Evolutionary conservation across 2,888 invertebrate genomes (phyloP), one percentile per base, ranked within the genome.

Genomic region (Hofmannophila pseudospretella): DNA sequence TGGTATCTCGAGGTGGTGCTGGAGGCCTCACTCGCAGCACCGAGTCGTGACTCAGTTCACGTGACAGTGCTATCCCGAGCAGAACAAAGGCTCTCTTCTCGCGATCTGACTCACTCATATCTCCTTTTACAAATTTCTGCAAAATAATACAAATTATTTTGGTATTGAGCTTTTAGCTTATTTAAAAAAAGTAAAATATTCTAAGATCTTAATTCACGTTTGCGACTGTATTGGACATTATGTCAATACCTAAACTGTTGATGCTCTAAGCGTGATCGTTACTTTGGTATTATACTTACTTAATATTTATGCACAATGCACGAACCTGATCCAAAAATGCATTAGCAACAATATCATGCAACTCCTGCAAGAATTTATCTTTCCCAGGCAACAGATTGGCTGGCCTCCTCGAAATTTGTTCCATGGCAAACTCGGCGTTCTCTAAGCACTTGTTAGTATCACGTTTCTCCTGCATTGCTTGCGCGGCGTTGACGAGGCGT

Each of bases 311-410:
- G n/a, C n/a, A n/a, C n/a, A n/a, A n/a, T n/a, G n/a, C 5, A 16
- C n/a, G 20, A 42, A 82, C 85, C 73, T 85, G 85, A 51, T 82
- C 79, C 32, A 84, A 55, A 45, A 82, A 82, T 36, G 75, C 73
- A 34, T 70, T 55, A 7, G 72, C 79, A 13, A 81, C 70, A 30
- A 84, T 69, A 42, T 73, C 61, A 36, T 81, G 67, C 11, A 86
- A 43, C 38, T 76, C 57, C 23, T 78, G 69, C 36, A 84, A 46
- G 41, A 62, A 82, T 44, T 72, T 80, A 20, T 84, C 85, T 48
- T 82, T 85, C 2, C 58, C 69, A 1, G 77, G 84, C 23, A 86
- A 49, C 34, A 82, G 51, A 28, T 62, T 65, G 1, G 56, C 44
- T 2, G 75, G 69, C 34, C 74, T 79, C 36, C 71, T 68, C 2